Evolutionary conservation across 2,888 invertebrate genomes (phyloP).

Genomic region (Hyppa rectilinea): DNA sequence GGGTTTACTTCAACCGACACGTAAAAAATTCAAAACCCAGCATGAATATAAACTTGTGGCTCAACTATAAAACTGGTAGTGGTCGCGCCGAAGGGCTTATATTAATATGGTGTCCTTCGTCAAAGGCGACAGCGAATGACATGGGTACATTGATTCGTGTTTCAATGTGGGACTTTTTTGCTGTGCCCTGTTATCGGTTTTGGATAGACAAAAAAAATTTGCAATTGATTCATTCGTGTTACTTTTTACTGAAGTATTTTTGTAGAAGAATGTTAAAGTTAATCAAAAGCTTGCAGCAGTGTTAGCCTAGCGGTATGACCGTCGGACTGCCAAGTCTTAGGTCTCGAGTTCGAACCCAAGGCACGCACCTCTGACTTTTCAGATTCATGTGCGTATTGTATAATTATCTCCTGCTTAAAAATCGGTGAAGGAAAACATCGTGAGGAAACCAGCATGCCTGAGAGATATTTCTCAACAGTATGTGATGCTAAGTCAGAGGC

Average conservation of each 20-base stretch:
- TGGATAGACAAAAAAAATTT: slow-evolving; percentile 3
- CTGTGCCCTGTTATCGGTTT: slow-evolving; percentile 31
- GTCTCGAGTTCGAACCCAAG: no score
- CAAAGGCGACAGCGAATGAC: slow-evolving; percentile 68
- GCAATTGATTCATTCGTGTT: slow-evolving; percentile 36
- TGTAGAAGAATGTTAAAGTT: not conserved
- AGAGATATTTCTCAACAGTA: no score
- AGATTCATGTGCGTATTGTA: no score
- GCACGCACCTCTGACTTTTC: no score
- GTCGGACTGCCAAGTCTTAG: no score
- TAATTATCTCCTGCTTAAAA: no score
- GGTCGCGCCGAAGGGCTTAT: slow-evolving; percentile 71
- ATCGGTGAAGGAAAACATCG: no score
- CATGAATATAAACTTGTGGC: slow-evolving; percentile 82
- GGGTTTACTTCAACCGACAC: slow-evolving; percentile 70
- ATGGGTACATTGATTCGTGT: slow-evolving; percentile 62
- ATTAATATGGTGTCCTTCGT: slow-evolving; percentile 70
- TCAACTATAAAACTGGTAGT: slow-evolving; percentile 76
- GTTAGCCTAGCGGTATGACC: no score
- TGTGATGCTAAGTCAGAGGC: no score
- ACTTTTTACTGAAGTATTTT: not conserved
- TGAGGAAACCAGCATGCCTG: no score
- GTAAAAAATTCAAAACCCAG: slow-evolving; percentile 84
- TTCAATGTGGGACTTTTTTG: slow-evolving; percentile 52
- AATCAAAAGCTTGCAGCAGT: no score